A percentile compares a stretch with the other conserved stretches of the same genome.
Conservation (phyloP, 2,797 vertebrate genomes). For the Acestrorhynchus altus region DNA sequence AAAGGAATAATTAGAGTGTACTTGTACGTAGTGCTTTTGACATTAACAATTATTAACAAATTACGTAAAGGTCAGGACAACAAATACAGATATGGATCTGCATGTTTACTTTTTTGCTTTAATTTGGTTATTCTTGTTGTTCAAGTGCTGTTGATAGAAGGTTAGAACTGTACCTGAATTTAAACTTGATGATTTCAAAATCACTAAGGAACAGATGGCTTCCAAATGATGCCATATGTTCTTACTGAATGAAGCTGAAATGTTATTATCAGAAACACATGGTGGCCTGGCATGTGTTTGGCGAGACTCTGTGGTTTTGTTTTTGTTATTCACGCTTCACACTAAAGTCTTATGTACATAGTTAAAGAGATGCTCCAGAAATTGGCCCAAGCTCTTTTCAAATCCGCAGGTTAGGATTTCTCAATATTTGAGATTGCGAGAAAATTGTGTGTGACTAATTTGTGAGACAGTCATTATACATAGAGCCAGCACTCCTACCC, state of each 20-base stretch:
- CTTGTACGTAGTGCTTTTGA: no score
- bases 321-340: slow-evolving; percentile 30
- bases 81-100: background rate
- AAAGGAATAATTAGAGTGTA: no score
- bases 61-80: no score
- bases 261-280: slow-evolving; percentile 48
- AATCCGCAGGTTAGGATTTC: slow-evolving; percentile 14
- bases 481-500: no score
- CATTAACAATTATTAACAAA: no score
- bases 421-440: slow-evolving; percentile 14
- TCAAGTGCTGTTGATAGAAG: background rate
- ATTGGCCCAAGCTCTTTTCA: background rate
- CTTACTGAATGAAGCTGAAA: slow-evolving; percentile 34
- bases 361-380: background rate
- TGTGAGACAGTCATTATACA: background rate
- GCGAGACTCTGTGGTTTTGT: background rate
- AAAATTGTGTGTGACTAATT: background rate
- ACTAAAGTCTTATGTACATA: slow-evolving; percentile 13
- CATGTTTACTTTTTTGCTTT: background rate
- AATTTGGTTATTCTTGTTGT: background rate
- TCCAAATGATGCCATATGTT: slow-evolving; percentile 41
- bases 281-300: slow-evolving; percentile 44
- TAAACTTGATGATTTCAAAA: background rate
- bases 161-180: background rate
- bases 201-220: slow-evolving; percentile 31